Percentiles rank a stretch among this genome's conserved stretches.
Conservation (phyloP, 2,888 invertebrate genomes). For the Clivina fossor region DNA sequence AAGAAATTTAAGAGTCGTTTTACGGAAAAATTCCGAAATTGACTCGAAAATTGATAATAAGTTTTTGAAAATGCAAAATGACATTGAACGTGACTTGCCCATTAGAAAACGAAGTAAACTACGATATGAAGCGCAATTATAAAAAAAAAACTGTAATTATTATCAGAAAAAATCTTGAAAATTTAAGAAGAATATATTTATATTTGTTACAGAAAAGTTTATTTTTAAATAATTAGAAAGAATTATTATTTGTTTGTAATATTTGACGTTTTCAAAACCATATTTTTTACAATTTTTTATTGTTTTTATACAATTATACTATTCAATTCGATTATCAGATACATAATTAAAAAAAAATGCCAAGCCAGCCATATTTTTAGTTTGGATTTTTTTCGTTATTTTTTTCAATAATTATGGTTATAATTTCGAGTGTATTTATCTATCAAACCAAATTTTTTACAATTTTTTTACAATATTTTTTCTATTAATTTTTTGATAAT, state of each 20-base stretch:
- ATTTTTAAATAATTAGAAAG: too few relatives aligned
- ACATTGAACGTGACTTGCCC: constrained; percentile 40
- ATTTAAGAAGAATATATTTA: too few relatives aligned
- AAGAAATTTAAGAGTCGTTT: constrained; percentile 39
- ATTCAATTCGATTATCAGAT: neutral
- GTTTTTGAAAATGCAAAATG: constrained; percentile 37
- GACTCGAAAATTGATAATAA: constrained; percentile 32
- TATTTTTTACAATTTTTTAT: neutral
- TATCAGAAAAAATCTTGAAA: too few relatives aligned
- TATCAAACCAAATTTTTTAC: constrained; percentile 4
- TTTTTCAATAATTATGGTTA: neutral
- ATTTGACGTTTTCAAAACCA: too few relatives aligned
- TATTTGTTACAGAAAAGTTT: too few relatives aligned
- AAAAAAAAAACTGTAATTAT: too few relatives aligned
- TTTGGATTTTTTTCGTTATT: too few relatives aligned
- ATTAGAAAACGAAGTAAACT: constrained; percentile 41
- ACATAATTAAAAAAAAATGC: too few relatives aligned
- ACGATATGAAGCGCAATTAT: constrained; percentile 38
- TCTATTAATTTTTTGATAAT: too few relatives aligned
- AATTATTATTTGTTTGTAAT: too few relatives aligned
- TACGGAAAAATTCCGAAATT: constrained; percentile 31
- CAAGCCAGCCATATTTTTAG: too few relatives aligned
- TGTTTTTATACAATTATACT: too few relatives aligned
- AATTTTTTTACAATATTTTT: constrained; percentile 32
- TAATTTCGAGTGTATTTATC: neutral